Conservation (phyloP, 2,113 vertebrate species). For the Henicopernis longicauda region DNA sequence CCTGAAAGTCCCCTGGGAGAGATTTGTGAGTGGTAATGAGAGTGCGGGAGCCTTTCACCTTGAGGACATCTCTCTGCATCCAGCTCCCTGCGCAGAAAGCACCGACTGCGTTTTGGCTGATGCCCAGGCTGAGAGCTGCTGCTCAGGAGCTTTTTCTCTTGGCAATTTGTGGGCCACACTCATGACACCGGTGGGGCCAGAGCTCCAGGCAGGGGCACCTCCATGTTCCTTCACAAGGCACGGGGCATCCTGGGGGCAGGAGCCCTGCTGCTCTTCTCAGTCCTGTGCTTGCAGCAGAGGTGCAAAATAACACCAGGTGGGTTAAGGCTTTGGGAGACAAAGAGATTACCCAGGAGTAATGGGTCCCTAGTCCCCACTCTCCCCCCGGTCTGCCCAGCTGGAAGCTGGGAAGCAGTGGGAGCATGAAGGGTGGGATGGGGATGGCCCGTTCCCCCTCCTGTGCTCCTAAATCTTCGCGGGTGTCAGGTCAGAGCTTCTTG, state of each 20-base stretch:
- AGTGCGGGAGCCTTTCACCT: constrained; percentile 21
- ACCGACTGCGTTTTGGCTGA: neutral
- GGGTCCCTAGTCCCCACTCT: neutral
- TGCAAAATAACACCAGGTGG: neutral
- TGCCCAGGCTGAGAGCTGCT: neutral
- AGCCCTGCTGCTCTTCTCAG: neutral
- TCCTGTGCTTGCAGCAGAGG: neutral
- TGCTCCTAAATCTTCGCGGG: neutral
- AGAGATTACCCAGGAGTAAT: neutral
- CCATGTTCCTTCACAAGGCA: neutral
- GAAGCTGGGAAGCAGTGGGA: neutral
- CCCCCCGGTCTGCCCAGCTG: neutral
- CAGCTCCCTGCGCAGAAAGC: neutral
- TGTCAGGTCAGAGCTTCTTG: neutral
- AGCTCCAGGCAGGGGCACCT: neutral
- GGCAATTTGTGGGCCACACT: accelerated
- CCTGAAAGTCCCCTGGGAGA: neutral
- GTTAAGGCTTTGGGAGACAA: neutral
- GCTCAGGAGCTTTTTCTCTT: neutral
- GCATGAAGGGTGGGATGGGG: neutral
- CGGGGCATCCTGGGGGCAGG: neutral
- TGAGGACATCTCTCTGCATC: neutral
- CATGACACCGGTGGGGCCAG: accelerated
- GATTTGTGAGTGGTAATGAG: constrained; percentile 22
- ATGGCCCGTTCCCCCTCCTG: neutral